phyloP scores from a whole-genome alignment of 2,113 vertebrate species.

The Piaya cayana region DNA sequence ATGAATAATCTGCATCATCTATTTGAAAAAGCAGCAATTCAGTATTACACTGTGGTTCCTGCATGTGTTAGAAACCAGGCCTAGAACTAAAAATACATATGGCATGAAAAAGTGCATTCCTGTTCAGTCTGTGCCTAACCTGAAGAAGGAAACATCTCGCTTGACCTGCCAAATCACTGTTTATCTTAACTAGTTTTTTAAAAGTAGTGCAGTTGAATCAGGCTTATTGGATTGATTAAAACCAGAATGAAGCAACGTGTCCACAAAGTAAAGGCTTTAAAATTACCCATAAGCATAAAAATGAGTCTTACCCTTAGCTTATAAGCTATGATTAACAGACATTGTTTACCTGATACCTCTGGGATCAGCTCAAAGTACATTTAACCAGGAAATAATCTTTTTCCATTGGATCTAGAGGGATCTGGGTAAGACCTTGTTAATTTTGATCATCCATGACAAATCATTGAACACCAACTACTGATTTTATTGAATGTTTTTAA shows the following conservation, averaged over 20 bases:
- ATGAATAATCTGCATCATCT: conserved; percentile 13
- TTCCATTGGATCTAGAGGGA: neutral
- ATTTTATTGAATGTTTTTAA: neutral
- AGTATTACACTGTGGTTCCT: neutral
- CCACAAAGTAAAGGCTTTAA: neutral
- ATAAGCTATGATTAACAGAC: neutral
- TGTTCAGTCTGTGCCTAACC: neutral
- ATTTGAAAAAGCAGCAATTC: conserved; percentile 27
- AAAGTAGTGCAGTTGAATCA: neutral
- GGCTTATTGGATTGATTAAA: neutral
- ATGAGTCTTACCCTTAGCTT: neutral
- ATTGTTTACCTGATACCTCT: neutral
- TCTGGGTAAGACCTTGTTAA: neutral
- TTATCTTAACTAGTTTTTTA: neutral
- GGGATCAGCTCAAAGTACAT: neutral
- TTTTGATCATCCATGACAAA: neutral
- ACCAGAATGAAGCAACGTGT: neutral
- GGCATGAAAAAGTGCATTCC: conserved; percentile 38
- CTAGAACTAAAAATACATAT: conserved; percentile 30
- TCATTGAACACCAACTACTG: neutral
- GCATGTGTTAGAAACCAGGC: conserved; percentile 21
- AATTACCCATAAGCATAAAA: neutral
- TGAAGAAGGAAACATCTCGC: neutral
- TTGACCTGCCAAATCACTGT: conserved; percentile 4
- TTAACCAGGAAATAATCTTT: neutral